Evolutionary conservation across 2,797 vertebrate genomes (phyloP), one percentile per base, ranked within the genome.

Genomic region (Artibeus jamaicensis): DNA sequence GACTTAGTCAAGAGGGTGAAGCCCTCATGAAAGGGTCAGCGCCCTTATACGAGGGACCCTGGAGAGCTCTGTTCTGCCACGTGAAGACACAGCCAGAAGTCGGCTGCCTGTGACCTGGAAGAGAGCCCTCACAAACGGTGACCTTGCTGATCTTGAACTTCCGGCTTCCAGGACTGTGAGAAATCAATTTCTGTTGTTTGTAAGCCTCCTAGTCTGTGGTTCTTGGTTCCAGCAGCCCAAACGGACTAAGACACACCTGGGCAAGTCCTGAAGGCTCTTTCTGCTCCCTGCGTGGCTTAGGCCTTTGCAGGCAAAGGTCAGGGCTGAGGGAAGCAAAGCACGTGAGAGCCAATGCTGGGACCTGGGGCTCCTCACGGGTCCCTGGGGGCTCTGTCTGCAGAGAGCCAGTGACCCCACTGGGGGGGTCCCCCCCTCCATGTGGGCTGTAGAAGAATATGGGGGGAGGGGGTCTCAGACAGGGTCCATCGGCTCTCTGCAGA

Each of bases 101-200:
- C 11, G 15, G 15, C 37, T 0, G 8, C 9, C 71, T 67, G 29
- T n/a, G 14, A 3, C 14, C 71, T 1, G 1, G 24, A 14, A 78
- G 53, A 81, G 42, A 32, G 26, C 26, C 15, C 26, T 39, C 21
- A 12, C 65, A 67, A 73, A 65, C 15, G 9, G 15, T 0, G 16
- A 26, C 22, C 29, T 21, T 6, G 37, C 70, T 18, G 42, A 73
- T 39, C 84, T 62, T 4, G 10, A 16, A 93, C 44, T 26, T 50
- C 15, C 0, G 22, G 55, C 22, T 22, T 82, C 65, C 6, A 37
- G 42, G 70, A 59, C 14, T 2, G 14, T 9, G 24, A 62, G 42
- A 62, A 32, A 9, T 32, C 5, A 12, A 55, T 53, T 67, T 46
- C 57, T 34, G 37, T 34, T 10, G 71, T 68, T 76, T 29, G 15